These are phyloP conservation scores for Julus scanicus DNA, from an alignment of 2,888 invertebrate species.

Conservation along the genomic window DNA sequence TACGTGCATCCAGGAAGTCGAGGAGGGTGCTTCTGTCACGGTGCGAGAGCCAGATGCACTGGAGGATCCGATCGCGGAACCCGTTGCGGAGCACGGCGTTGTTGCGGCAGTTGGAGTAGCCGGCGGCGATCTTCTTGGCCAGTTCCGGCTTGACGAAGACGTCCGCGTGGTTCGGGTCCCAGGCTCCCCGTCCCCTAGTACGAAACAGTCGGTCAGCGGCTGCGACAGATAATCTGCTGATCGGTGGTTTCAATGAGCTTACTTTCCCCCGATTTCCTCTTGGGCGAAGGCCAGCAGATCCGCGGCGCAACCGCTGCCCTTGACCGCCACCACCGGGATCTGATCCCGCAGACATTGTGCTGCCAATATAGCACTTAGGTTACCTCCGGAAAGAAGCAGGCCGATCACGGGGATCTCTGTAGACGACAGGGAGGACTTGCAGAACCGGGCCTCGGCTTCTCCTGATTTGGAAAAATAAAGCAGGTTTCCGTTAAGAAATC, in stretches of 20 bases:
- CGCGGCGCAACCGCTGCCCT: slow-evolving; percentile 66
- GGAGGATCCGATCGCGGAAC: slow-evolving; percentile 65
- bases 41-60: slow-evolving; percentile 64
- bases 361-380: slow-evolving; percentile 63
- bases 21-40: slow-evolving; percentile 54
- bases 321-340: slow-evolving; percentile 65
- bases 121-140: slow-evolving; percentile 63
- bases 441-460: neutral
- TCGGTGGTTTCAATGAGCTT: neutral
- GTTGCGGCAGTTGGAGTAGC: slow-evolving; percentile 64
- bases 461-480: neutral
- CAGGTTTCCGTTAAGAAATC: neutral
- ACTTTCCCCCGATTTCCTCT: slow-evolving; percentile 64
- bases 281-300: slow-evolving; percentile 65
- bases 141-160: slow-evolving; percentile 65
- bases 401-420: slow-evolving; percentile 64
- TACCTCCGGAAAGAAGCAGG: slow-evolving; percentile 66
- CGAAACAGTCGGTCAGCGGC: neutral
- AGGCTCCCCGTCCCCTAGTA: slow-evolving; percentile 57
- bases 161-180: slow-evolving; percentile 64
- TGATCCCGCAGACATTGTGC: slow-evolving; percentile 64
- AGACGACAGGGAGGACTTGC: neutral
- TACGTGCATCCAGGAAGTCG: slow-evolving; percentile 28
- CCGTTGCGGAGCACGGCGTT: slow-evolving; percentile 64
- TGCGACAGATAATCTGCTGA: neutral